phyloP scores from a whole-genome alignment of 2,797 vertebrate species.

The Cryptoprocta ferox region DNA sequence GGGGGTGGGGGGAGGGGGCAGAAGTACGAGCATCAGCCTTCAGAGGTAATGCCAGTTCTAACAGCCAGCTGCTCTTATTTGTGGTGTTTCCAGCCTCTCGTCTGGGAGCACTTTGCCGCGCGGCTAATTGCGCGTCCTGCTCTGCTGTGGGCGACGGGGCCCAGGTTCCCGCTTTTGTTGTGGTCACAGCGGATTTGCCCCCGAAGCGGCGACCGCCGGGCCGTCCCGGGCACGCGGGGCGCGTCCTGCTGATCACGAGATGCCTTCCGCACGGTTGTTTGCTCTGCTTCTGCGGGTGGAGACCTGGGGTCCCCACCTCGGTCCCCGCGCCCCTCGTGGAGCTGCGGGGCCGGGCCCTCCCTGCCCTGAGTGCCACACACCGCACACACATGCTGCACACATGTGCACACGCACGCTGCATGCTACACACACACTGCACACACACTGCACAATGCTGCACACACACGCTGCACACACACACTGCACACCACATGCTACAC shows the following conservation, averaged over 20 bases:
- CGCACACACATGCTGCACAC: not conserved
- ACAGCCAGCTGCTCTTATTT: not conserved
- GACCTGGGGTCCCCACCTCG: fast-evolving
- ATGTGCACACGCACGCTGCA: too few relatives aligned
- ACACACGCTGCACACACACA: too few relatives aligned
- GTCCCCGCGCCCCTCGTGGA: fast-evolving
- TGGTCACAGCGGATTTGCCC: not conserved
- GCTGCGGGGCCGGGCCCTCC: not conserved
- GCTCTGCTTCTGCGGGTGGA: not conserved
- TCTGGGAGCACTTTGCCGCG: slow-evolving; percentile 54
- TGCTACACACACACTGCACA: too few relatives aligned
- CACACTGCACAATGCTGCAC: too few relatives aligned
- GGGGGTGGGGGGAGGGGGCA: too few relatives aligned
- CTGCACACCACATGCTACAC: too few relatives aligned
- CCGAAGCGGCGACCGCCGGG: not conserved
- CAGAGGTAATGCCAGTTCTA: not conserved
- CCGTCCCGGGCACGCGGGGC: not conserved
- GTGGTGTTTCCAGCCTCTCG: not conserved
- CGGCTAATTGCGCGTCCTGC: slow-evolving; percentile 52
- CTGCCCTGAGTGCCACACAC: fast-evolving
- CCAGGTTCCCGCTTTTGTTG: not conserved
- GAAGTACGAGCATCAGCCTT: fast-evolving
- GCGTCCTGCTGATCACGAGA: not conserved
- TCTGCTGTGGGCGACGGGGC: slow-evolving; percentile 45
- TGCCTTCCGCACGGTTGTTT: not conserved